These are phyloP conservation scores for Poecilia picta DNA, from an alignment of 2,797 vertebrate genomes.

Conservation along the genomic window DNA sequence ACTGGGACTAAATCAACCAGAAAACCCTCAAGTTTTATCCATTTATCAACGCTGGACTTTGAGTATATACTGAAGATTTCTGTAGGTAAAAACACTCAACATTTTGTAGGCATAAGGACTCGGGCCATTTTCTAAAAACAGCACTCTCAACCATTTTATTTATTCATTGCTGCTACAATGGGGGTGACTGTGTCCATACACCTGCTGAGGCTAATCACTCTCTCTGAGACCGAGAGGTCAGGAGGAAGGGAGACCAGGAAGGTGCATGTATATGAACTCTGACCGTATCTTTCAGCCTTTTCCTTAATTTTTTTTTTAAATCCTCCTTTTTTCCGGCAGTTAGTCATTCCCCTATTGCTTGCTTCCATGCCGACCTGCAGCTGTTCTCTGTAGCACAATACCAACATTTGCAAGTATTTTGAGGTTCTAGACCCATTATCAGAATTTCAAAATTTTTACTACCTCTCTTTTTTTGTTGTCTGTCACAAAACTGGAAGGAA, in stretches of 20 bases:
- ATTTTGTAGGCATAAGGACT: neutral
- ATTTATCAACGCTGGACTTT: neutral
- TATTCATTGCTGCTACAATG: slow-evolving; percentile 19
- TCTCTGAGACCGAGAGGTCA: slow-evolving; percentile 57
- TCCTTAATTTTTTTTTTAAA: neutral
- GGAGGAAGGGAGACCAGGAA: slow-evolving; percentile 39
- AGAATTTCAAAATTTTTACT: slow-evolving; percentile 55
- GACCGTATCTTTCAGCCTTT: slow-evolving; percentile 32
- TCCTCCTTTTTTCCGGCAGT: neutral
- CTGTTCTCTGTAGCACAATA: slow-evolving; percentile 31
- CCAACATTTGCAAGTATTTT: slow-evolving; percentile 38
- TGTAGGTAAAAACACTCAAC: neutral
- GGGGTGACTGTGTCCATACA: slow-evolving; percentile 44
- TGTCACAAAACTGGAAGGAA: slow-evolving; percentile 17
- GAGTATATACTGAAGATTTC: neutral
- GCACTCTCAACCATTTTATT: slow-evolving; percentile 2
- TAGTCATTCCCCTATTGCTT: neutral
- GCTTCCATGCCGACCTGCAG: slow-evolving; percentile 25
- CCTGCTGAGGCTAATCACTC: slow-evolving; percentile 66
- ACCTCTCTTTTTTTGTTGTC: neutral
- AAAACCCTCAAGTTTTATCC: neutral
- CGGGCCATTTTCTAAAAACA: slow-evolving; percentile 4
- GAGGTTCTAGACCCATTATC: slow-evolving; percentile 37
- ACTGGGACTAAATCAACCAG: neutral
- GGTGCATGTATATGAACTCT: slow-evolving; percentile 15